These are phyloP conservation scores for Ptychoptera albimana DNA, from an alignment of 2,888 invertebrate genomes.

Conservation along the genomic window DNA sequence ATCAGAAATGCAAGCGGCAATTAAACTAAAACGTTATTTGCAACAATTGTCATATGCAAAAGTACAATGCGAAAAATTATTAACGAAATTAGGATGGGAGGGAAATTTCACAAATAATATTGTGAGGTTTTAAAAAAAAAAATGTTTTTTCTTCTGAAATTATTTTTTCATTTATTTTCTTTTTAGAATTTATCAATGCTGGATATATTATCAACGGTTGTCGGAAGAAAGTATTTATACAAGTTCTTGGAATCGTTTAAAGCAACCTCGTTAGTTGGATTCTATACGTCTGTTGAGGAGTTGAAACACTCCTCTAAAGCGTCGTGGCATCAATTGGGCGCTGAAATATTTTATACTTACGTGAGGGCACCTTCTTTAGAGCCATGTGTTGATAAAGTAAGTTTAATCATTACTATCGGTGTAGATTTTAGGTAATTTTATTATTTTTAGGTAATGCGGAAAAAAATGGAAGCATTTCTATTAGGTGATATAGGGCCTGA, in stretches of 20 bases:
- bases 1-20: conserved; percentile 63
- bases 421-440: not conserved
- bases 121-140: conserved; percentile 12
- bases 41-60: conserved; percentile 69
- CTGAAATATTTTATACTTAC: conserved; percentile 84
- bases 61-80: conserved; percentile 60
- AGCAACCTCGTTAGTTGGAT: conserved; percentile 70
- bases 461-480: conserved; percentile 76
- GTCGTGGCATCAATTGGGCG: conserved; percentile 71
- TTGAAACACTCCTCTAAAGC: conserved; percentile 57
- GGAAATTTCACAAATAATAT: conserved; percentile 41
- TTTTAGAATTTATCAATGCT: conserved; percentile 52
- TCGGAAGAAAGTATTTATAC: conserved; percentile 64
- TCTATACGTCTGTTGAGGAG: conserved; percentile 77
- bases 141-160: not conserved
- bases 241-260: conserved; percentile 70
- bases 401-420: not conserved
- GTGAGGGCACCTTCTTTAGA: conserved; percentile 66
- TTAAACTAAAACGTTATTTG: conserved; percentile 70
- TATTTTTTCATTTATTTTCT: not conserved
- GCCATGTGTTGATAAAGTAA: conserved; percentile 62
- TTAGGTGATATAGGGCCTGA: conserved; percentile 76
- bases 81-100: conserved; percentile 61
- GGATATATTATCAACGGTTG: conserved; percentile 58
- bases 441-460: conserved; percentile 43